These are phyloP conservation scores for Cantharis lateralis DNA, from an alignment of 2,888 invertebrate genomes.

Conservation along the genomic window DNA sequence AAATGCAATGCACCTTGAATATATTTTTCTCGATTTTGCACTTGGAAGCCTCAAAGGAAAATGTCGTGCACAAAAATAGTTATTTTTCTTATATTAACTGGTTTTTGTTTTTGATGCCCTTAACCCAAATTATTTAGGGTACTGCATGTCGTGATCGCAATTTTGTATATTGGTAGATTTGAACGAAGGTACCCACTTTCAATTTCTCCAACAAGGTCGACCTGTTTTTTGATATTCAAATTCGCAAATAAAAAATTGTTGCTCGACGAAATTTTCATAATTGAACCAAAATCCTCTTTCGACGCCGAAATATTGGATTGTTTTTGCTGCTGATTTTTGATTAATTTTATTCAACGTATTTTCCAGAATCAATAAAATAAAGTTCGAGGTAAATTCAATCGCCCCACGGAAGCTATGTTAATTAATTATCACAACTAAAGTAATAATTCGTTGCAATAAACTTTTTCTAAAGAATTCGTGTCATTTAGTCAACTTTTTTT, in stretches of 20 bases:
- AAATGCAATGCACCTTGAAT: not conserved
- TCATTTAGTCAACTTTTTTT: not conserved
- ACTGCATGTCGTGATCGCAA: constrained; percentile 1
- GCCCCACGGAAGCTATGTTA: not conserved
- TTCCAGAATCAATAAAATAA: not conserved
- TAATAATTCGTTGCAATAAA: not conserved
- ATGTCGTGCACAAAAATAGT: constrained; percentile 9
- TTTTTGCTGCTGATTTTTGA: not conserved
- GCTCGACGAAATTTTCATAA: not conserved
- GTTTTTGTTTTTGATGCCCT: constrained; percentile 17
- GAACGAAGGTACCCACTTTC: constrained; percentile 1
- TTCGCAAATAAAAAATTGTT: not conserved
- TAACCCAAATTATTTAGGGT: constrained; percentile 14
- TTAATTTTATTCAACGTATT: not conserved
- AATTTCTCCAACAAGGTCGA: constrained; percentile 2
- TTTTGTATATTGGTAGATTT: not conserved
- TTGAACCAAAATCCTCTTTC: not conserved
- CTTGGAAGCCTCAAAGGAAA: not conserved
- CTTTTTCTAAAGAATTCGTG: not conserved
- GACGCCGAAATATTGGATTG: not conserved
- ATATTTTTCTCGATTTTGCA: not conserved
- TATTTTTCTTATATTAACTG: constrained; percentile 6
- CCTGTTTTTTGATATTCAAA: not conserved
- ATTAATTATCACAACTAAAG: not conserved
- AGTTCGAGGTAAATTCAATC: not conserved